Evolutionary conservation across 2,797 vertebrate genomes (phyloP).

Genomic region (Microhierax caerulescens): DNA sequence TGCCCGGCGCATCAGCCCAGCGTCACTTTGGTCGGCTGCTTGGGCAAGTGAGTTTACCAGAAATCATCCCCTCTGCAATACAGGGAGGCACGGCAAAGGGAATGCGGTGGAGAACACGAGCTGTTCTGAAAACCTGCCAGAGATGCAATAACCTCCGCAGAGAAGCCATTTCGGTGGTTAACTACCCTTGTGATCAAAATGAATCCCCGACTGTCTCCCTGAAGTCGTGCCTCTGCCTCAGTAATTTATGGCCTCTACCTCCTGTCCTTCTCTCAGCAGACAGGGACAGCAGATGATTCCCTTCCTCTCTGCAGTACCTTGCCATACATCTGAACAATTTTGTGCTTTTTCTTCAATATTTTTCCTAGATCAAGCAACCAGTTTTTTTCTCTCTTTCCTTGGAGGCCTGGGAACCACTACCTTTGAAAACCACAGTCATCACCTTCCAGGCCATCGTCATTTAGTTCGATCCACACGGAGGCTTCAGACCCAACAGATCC

Average conservation of each 20-base stretch:
- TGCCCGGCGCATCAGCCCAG: neutral
- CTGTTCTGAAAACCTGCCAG: neutral
- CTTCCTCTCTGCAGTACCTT: neutral
- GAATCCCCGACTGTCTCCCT: neutral
- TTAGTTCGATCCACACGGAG: neutral
- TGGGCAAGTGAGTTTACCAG: neutral
- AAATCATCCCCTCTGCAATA: neutral
- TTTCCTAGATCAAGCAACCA: neutral
- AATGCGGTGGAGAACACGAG: neutral
- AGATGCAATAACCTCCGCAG: conserved; percentile 7
- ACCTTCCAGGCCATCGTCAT: neutral
- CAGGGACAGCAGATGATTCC: neutral
- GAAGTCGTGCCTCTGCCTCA: neutral
- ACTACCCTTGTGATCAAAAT: conserved; percentile 19
- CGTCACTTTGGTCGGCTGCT: neutral
- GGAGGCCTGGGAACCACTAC: neutral
- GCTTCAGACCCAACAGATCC: neutral
- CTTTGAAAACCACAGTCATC: neutral
- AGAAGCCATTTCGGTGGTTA: neutral
- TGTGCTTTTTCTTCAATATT: neutral
- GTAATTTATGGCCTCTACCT: neutral
- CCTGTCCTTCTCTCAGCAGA: neutral
- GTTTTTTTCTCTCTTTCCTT: neutral
- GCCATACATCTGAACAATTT: neutral
- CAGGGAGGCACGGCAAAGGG: neutral